Evolutionary conservation across 2,797 vertebrate genomes (phyloP).

Genomic region (Lepidocolaptes lacrymiger): DNA sequence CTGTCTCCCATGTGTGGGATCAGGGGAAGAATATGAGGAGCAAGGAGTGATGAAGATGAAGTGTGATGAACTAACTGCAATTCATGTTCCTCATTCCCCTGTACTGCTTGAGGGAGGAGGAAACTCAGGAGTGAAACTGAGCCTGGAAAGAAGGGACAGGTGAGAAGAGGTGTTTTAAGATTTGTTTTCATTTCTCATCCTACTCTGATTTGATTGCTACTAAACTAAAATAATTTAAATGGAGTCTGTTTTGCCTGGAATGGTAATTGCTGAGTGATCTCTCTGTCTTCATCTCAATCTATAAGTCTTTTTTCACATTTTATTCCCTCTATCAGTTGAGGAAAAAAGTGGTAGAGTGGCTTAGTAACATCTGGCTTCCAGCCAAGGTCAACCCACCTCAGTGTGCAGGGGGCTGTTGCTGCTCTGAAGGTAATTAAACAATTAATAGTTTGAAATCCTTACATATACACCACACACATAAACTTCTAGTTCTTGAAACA

Average conservation of each 20-base stretch:
- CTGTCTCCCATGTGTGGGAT: accelerated
- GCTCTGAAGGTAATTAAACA: background rate
- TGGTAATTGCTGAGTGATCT: background rate
- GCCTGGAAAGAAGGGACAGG: background rate
- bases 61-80: background rate
- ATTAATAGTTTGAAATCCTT: background rate
- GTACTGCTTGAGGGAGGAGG: background rate
- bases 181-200: background rate
- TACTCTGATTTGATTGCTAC: background rate
- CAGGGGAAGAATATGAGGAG: background rate
- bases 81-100: too few relatives aligned
- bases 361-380: background rate
- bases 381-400: background rate
- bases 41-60: accelerated
- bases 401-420: background rate
- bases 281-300: background rate
- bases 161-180: background rate
- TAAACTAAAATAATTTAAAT: background rate
- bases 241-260: background rate
- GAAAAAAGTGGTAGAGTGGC: background rate
- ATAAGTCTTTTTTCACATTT: background rate
- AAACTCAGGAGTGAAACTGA: background rate
- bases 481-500: background rate
- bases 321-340: background rate
- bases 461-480: background rate